These are phyloP conservation scores for Endotricha flammealis DNA, from an alignment of 2,888 invertebrate genomes.

Conservation along the genomic window DNA sequence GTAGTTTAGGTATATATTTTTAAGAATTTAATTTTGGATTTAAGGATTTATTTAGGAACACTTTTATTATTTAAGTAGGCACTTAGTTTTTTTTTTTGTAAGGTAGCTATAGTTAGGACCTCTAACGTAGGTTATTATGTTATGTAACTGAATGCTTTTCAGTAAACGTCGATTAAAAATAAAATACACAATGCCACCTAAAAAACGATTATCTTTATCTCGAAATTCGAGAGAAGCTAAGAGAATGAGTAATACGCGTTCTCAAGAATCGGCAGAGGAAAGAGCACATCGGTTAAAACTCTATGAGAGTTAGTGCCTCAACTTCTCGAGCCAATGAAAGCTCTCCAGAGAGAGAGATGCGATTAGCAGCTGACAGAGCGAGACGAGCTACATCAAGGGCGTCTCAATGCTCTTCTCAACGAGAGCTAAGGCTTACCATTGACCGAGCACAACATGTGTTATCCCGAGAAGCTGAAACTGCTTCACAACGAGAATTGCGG, in stretches of 20 bases:
- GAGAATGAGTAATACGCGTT: slow-evolving; percentile 13
- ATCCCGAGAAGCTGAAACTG: slow-evolving; percentile 9
- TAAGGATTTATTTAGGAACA: no score
- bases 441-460: slow-evolving; percentile 13
- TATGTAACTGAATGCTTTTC: background rate
- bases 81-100: no score
- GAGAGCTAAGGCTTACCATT: slow-evolving; percentile 12
- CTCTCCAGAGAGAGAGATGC: slow-evolving; percentile 5
- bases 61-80: no score
- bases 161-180: background rate
- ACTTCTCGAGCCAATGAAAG: slow-evolving; percentile 11
- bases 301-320: slow-evolving; percentile 16
- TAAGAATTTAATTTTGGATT: no score
- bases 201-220: slow-evolving; percentile 4
- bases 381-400: slow-evolving; percentile 10
- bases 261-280: slow-evolving; percentile 13
- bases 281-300: slow-evolving; percentile 15
- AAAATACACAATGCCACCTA: slow-evolving; percentile 3
- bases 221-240: slow-evolving; percentile 12
- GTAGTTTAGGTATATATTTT: no score
- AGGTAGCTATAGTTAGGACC: slow-evolving; percentile 1
- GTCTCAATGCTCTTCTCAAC: slow-evolving; percentile 13
- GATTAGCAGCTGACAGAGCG: slow-evolving; percentile 11
- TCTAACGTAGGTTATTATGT: slow-evolving; percentile 1
- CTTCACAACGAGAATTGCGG: no score